Percentiles rank a stretch among this genome's conserved stretches.
phyloP scores from a whole-genome alignment of 2,888 invertebrate species.

The Ernsta delagoae region DNA sequence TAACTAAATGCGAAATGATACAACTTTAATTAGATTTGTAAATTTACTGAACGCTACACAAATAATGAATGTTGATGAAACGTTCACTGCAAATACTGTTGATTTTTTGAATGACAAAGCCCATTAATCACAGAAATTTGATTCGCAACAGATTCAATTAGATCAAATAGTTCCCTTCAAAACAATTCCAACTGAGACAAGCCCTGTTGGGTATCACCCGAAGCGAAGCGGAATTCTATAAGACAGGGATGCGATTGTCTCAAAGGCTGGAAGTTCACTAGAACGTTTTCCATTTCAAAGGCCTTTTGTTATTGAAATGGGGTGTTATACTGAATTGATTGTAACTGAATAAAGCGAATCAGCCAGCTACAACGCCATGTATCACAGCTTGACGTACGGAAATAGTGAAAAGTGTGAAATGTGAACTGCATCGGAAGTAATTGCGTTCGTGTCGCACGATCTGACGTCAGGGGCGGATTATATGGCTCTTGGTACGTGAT shows the following conservation, averaged over 20 bases:
- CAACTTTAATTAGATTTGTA: background rate
- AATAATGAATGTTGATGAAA: background rate
- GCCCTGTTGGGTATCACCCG: constrained; percentile 22
- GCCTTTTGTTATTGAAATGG: constrained; percentile 43
- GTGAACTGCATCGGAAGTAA: constrained; percentile 56
- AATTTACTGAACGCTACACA: background rate
- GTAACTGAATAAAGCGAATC: constrained; percentile 45
- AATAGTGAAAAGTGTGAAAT: constrained; percentile 58
- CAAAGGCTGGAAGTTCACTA: constrained; percentile 43
- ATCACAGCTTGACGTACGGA: constrained; percentile 36
- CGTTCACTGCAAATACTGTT: too few species aligned
- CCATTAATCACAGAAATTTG: constrained; percentile 3
- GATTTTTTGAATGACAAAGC: background rate
- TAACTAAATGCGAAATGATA: background rate
- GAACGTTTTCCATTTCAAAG: constrained; percentile 41
- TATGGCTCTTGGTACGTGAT: constrained; percentile 43
- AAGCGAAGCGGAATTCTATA: constrained; percentile 28
- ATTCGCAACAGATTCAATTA: constrained; percentile 10
- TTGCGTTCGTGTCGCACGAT: constrained; percentile 63
- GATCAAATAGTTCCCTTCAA: constrained; percentile 8
- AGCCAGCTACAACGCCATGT: constrained; percentile 43
- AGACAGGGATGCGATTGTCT: constrained; percentile 39
- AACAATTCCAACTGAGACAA: constrained; percentile 20
- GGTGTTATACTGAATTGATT: constrained; percentile 45
- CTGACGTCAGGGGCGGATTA: constrained; percentile 40